Evolutionary conservation across 2,888 invertebrate species (phyloP).

Genomic region (Heliconius charithonia): DNA sequence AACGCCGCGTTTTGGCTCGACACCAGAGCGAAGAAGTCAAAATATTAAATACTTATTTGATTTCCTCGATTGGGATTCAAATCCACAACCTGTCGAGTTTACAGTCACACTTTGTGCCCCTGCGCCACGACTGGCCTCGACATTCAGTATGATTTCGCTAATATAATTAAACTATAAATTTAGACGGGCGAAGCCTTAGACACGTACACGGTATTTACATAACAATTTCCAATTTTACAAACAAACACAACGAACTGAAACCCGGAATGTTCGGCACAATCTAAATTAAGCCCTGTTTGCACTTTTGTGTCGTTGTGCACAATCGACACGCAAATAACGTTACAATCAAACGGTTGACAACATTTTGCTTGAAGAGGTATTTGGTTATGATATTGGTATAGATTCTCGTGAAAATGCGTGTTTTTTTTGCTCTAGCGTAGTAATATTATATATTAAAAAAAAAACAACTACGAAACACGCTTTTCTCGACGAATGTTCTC

Average conservation of each 20-base stretch:
- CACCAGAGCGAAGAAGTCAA: too few species aligned
- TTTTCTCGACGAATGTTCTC: too few species aligned
- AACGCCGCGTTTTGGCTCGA: too few species aligned
- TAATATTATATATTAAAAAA: not conserved
- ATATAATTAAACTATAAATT: not conserved
- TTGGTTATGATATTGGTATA: not conserved
- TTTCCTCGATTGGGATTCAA: too few species aligned
- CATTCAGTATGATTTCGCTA: too few species aligned
- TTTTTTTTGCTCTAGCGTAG: not conserved
- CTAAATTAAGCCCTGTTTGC: constrained; percentile 31
- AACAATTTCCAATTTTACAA: constrained; percentile 52
- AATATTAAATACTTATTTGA: too few species aligned
- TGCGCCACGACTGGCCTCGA: too few species aligned
- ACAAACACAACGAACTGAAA: constrained; percentile 45
- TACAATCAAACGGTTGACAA: not conserved
- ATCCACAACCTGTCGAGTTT: too few species aligned
- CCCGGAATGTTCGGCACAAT: constrained; percentile 22
- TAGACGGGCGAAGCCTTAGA: constrained; percentile 9
- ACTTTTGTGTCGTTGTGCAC: constrained; percentile 18
- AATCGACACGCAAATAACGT: constrained; percentile 6
- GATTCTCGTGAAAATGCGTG: not conserved
- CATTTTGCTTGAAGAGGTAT: not conserved
- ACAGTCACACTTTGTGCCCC: too few species aligned
- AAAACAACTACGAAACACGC: too few species aligned
- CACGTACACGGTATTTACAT: constrained; percentile 47